Percentiles rank a stretch among this genome's conserved stretches.
phyloP scores from a whole-genome alignment of 2,888 invertebrate genomes.

The Coelopa pilipes region DNA sequence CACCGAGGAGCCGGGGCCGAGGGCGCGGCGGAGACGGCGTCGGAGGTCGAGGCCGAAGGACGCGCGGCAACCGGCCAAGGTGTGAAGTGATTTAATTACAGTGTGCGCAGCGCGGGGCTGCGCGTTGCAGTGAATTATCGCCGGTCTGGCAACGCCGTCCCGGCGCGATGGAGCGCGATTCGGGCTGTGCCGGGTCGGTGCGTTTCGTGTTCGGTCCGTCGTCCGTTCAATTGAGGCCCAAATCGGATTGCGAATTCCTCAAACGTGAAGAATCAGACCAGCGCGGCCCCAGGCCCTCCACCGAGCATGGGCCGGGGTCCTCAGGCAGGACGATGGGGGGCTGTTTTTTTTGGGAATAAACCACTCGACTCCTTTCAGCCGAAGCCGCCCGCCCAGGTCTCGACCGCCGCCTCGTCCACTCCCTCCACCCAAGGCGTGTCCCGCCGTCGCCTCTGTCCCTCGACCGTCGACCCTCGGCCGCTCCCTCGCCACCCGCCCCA shows the following conservation, averaged over 20 bases:
- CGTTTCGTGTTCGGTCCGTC: neutral
- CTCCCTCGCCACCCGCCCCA: no score
- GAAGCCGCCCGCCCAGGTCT: no score
- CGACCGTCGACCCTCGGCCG: no score
- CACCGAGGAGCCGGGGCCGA: neutral
- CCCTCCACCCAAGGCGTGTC: no score
- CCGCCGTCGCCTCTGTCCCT: no score
- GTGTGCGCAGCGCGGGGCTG: constrained; percentile 37
- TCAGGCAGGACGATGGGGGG: no score
- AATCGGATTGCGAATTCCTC: neutral
- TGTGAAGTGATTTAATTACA: constrained; percentile 65
- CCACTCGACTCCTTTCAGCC: no score
- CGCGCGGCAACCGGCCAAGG: constrained; percentile 50
- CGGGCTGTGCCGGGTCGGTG: neutral
- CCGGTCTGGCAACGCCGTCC: constrained; percentile 27
- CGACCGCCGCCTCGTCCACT: no score
- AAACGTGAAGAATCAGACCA: neutral
- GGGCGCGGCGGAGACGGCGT: constrained; percentile 2
- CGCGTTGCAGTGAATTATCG: constrained; percentile 19
- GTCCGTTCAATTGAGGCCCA: neutral
- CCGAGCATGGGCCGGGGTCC: neutral
- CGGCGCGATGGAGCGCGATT: neutral
- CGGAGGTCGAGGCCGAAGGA: constrained; percentile 39
- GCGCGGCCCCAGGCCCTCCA: neutral
- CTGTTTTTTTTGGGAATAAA: no score